Evolutionary conservation across 2,797 vertebrate species (phyloP), one percentile per base, ranked within the genome.

Genomic region (Pelobates cultripes): DNA sequence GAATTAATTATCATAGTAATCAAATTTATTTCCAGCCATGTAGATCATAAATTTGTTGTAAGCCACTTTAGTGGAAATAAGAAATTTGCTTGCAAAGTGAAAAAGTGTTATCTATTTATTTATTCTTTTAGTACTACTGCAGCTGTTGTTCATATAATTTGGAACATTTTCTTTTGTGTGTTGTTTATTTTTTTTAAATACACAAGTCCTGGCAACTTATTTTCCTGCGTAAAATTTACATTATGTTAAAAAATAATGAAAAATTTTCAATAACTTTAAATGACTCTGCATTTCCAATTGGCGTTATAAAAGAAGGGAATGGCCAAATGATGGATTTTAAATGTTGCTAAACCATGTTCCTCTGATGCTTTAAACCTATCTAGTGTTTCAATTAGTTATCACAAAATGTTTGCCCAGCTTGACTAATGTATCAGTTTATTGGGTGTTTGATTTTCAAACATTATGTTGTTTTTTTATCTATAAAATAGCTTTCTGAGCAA

Each of bases 1-100:
- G 80, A 82, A 82, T 82, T 82, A 82, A 82, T 82, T 82, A 77
- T 82, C 75, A 77, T 82, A 77, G 68, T 73, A 77, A 77, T 77
- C 74, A 82, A 82, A 82, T 82, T 68, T 82, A 77, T 72, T 82
- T 82, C 80, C 57, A 77, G 53, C 74, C 75, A 75, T 75, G 79
- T 75, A 81, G 79, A 81, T 81, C 79, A 82, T 82, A 77, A 82
- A 82, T 82, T 77, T 72, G 61, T 77, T 82, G 74, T 72, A 70
- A 82, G 75, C 61, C 12, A 57, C 41, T 77, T 71, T 71, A 76
- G 61, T 75, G 53, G 78, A 75, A 47, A 64, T 64, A 14, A 67
- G 51, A 71, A 57, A 69, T 45, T 70, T 75, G 55, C 67, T 71
- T 71, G 64, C 73, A 70, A 70, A 76, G 79, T 73, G 43, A 63